These are phyloP conservation scores for Pristiophorus japonicus DNA, from an alignment of 2,113 vertebrate genomes.

Conservation along the genomic window DNA sequence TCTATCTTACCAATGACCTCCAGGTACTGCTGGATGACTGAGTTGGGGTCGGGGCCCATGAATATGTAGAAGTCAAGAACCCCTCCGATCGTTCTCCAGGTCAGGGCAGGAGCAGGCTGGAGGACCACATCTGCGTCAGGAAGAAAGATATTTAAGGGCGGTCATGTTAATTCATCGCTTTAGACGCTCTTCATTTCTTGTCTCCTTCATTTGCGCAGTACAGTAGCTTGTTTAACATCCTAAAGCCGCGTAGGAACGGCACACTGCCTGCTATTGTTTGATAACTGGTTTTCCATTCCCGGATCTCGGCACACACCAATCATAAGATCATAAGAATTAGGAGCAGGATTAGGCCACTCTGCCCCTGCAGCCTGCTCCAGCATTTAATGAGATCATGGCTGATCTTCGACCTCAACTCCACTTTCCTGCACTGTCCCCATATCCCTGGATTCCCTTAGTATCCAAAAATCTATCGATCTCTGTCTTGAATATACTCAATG, in stretches of 20 bases:
- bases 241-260: neutral
- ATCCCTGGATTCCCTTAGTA: too few species aligned
- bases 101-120: slow-evolving; percentile 71
- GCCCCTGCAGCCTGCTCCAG: too few species aligned
- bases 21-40: slow-evolving; percentile 70
- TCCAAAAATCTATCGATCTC: too few species aligned
- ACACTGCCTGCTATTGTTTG: neutral
- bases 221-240: neutral
- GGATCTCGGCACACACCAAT: neutral
- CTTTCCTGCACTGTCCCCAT: too few species aligned
- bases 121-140: slow-evolving; percentile 65
- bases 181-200: neutral
- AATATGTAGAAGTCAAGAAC: slow-evolving; percentile 80
- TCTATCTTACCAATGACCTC: slow-evolving; percentile 70
- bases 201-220: neutral
- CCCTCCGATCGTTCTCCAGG: slow-evolving; percentile 79
- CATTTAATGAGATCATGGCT: too few species aligned
- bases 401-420: too few species aligned
- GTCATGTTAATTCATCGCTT: neutral
- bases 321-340: too few species aligned
- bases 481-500: too few species aligned
- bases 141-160: neutral
- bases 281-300: neutral
- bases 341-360: too few species aligned
- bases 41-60: slow-evolving; percentile 62